A percentile compares a stretch with the other conserved stretches of the same genome.
These are phyloP conservation scores for Acrobeloides nanus DNA, from an alignment of 2,888 invertebrate genomes.

Conservation along the genomic window DNA sequence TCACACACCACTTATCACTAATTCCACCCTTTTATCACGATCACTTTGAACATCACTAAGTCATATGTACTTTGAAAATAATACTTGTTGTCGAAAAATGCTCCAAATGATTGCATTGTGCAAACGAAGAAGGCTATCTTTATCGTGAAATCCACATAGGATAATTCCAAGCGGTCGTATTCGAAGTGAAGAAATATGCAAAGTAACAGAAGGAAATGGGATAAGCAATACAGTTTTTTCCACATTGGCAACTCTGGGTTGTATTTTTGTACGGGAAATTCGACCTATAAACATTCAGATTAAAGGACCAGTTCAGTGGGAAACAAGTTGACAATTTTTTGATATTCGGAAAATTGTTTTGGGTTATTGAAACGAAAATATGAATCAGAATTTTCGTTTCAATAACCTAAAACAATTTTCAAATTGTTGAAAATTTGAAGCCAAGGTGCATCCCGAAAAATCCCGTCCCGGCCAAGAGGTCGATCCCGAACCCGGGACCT, in stretches of 20 bases:
- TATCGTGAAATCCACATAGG: conserved; percentile 36
- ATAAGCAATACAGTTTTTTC: conserved; percentile 38
- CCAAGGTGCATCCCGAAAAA: no score
- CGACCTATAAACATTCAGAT: conserved; percentile 21
- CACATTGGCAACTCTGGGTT: conserved; percentile 34
- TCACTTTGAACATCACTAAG: not conserved
- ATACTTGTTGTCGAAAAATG: conserved; percentile 37
- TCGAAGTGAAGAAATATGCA: conserved; percentile 50
- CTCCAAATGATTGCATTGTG: conserved; percentile 44
- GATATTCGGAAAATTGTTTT: no score
- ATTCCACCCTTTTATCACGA: not conserved
- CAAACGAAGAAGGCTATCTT: conserved; percentile 49
- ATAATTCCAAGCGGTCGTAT: conserved; percentile 40
- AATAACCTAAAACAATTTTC: no score
- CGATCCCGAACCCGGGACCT: no score
- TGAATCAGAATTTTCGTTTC: no score
- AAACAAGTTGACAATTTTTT: no score
- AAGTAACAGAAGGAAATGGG: conserved; percentile 40
- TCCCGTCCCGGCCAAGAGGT: no score
- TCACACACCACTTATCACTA: not conserved
- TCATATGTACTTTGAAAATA: not conserved
- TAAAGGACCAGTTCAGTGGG: no score
- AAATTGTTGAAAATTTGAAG: no score
- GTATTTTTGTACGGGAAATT: conserved; percentile 40
- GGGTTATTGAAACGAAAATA: no score